phyloP scores from a whole-genome alignment of 2,888 invertebrate genomes.

The Phaonia tiefii region DNA sequence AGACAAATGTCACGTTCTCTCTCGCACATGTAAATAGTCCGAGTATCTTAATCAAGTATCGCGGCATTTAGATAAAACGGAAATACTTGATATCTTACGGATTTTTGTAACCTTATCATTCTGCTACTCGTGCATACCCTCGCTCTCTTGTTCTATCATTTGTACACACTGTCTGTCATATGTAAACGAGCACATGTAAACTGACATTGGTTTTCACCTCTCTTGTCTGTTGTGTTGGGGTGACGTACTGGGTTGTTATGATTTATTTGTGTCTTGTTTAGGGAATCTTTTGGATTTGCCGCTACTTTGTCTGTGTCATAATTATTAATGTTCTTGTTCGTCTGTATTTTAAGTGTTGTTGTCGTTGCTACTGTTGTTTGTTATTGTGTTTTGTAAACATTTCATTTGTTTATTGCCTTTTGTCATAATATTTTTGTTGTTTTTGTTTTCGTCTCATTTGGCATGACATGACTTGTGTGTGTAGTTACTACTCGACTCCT shows the following conservation, averaged over 20 bases:
- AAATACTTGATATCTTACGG: slow-evolving; percentile 47
- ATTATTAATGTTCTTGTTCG: slow-evolving; percentile 4
- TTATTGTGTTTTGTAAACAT: slow-evolving; percentile 55
- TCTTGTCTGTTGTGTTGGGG: neutral
- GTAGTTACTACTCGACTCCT: neutral
- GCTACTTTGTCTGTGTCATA: slow-evolving; percentile 42
- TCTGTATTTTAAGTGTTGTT: too few species aligned
- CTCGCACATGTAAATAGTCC: too few species aligned
- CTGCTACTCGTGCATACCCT: too few species aligned
- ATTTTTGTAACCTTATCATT: neutral
- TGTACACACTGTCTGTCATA: neutral
- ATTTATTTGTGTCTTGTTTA: slow-evolving; percentile 18
- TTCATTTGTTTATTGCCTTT: slow-evolving; percentile 42
- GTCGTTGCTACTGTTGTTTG: slow-evolving; percentile 10
- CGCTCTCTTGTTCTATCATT: too few species aligned
- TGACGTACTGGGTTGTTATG: slow-evolving; percentile 4
- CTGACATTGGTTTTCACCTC: neutral
- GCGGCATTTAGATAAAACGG: slow-evolving; percentile 53
- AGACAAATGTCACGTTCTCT: neutral
- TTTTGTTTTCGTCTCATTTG: slow-evolving; percentile 37
- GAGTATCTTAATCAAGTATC: slow-evolving; percentile 38
- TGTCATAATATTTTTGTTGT: slow-evolving; percentile 61
- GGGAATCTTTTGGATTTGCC: slow-evolving; percentile 23
- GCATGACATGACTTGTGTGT: slow-evolving; percentile 32
- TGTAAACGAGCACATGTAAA: neutral